phyloP scores from a whole-genome alignment of 2,888 invertebrate species.

The Pyrochroa serraticornis region DNA sequence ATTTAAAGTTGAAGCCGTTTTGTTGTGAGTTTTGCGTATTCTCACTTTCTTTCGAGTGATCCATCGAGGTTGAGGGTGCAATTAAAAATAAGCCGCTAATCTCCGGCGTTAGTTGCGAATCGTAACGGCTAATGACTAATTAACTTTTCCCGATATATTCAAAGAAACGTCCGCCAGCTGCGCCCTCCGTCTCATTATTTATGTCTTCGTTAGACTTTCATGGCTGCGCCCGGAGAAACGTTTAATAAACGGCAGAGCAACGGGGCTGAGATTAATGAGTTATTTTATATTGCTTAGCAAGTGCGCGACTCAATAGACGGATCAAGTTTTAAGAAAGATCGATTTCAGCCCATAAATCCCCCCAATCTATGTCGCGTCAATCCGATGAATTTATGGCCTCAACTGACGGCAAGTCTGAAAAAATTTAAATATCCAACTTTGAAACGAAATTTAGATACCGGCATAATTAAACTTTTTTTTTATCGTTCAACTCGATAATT shows the following conservation, averaged over 20 bases:
- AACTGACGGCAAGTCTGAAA: not conserved
- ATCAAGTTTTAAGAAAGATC: constrained; percentile 23
- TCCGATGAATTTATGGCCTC: constrained; percentile 13
- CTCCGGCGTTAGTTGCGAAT: constrained; percentile 6
- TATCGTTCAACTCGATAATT: constrained; percentile 5
- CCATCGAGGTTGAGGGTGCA: not conserved
- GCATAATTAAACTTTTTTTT: constrained; percentile 10
- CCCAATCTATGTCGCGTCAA: constrained; percentile 7
- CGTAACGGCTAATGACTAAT: constrained; percentile 16
- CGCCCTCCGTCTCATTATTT: constrained; percentile 13
- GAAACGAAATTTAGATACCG: constrained; percentile 8
- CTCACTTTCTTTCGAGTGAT: constrained; percentile 4
- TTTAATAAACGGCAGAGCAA: constrained; percentile 20
- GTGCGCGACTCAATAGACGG: constrained; percentile 18
- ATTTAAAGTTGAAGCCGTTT: not conserved
- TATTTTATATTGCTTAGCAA: constrained; percentile 29
- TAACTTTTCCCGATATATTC: constrained; percentile 9
- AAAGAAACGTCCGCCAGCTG: constrained; percentile 11
- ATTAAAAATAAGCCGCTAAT: constrained; percentile 10
- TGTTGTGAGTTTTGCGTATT: not conserved
- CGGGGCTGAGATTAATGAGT: constrained; percentile 25
- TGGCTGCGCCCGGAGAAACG: constrained; percentile 11
- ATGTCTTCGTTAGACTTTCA: constrained; percentile 23
- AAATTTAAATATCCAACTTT: constrained; percentile 13
- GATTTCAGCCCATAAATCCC: constrained; percentile 14